These are phyloP conservation scores for Macropus fuliginosus DNA, from an alignment of 2,797 vertebrate species.

Conservation along the genomic window DNA sequence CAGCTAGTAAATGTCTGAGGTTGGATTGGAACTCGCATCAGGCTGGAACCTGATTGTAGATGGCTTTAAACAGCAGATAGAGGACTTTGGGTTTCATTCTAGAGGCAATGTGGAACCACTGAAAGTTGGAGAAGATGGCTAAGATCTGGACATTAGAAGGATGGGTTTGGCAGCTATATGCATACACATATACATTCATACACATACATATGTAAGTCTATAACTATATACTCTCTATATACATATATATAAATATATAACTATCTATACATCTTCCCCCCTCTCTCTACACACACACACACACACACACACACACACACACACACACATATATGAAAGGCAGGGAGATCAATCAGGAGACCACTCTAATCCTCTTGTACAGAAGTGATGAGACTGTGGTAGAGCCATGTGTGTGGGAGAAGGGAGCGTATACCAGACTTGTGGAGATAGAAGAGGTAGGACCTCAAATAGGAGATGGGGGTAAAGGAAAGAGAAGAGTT, in stretches of 20 bases:
- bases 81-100: not conserved
- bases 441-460: not conserved
- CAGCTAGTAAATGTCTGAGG: no score
- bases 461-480: not conserved
- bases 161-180: not conserved
- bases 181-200: not conserved
- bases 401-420: not conserved
- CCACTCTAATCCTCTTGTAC: not conserved
- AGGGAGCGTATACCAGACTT: not conserved
- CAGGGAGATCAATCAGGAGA: not conserved
- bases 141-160: not conserved
- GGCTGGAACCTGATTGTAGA: not conserved
- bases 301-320: no score
- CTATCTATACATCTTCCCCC: no score
- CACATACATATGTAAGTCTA: no score
- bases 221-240: no score
- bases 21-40: no score
- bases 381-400: not conserved
- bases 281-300: no score
- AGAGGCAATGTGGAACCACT: not conserved
- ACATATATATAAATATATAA: no score
- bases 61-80: not conserved
- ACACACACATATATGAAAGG: not conserved
- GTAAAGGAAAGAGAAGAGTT: not conserved
- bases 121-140: not conserved